Conservation (phyloP, 1,140 invertebrate species). For the Tribolium madens region DNA sequence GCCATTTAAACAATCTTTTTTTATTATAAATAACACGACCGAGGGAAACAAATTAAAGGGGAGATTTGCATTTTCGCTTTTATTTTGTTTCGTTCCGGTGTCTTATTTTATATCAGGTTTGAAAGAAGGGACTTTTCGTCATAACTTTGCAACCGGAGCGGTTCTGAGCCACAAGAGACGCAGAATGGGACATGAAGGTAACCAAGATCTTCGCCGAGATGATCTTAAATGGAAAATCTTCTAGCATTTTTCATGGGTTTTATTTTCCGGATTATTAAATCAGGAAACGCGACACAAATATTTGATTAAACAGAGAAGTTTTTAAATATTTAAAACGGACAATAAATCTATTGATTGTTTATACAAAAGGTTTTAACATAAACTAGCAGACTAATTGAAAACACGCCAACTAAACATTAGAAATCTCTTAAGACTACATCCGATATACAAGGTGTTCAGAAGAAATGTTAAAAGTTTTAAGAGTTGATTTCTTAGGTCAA, state of each 20-base stretch:
- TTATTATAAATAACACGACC: constrained; percentile 17
- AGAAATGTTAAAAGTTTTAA: too few species aligned
- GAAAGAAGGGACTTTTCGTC: background rate
- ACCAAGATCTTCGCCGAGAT: constrained; percentile 15
- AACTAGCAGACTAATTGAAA: too few species aligned
- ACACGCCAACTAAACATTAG: too few species aligned
- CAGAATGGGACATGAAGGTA: constrained; percentile 18
- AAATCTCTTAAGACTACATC: too few species aligned
- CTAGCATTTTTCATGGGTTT: background rate
- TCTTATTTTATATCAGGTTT: constrained; percentile 1
- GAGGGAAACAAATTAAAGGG: constrained; percentile 1
- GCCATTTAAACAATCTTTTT: constrained; percentile 1
- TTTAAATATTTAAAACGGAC: background rate
- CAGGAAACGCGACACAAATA: background rate
- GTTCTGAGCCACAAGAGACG: constrained; percentile 9
- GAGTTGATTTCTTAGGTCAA: too few species aligned
- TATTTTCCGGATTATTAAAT: background rate
- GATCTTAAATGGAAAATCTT: background rate
- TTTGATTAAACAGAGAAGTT: background rate
- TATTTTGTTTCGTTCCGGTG: constrained; percentile 5
- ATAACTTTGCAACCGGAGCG: constrained; percentile 6
- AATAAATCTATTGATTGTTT: background rate
- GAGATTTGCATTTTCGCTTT: constrained; percentile 12
- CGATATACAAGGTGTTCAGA: too few species aligned
- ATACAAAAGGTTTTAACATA: too few species aligned